Evolutionary conservation across 2,888 invertebrate species (phyloP).

Genomic region (Chrysolina oricalcia): DNA sequence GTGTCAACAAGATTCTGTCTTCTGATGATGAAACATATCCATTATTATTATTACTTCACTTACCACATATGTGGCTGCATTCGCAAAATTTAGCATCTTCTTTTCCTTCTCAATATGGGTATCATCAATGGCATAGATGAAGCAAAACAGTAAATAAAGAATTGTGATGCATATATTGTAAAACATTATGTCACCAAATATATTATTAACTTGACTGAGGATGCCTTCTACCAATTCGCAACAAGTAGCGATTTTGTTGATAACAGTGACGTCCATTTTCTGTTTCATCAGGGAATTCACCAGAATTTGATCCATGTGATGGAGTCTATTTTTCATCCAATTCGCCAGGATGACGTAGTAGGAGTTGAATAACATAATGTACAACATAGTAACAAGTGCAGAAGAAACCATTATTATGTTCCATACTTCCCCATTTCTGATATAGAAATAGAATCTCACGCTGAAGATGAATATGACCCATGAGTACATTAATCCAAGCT

Average conservation of each 20-base stretch:
- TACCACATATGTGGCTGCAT: slow-evolving; percentile 1
- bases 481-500: slow-evolving; percentile 17
- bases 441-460: not conserved
- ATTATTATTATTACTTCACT: not conserved
- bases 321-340: slow-evolving; percentile 38
- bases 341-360: slow-evolving; percentile 30
- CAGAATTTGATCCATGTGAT: slow-evolving; percentile 14
- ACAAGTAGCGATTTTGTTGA: not conserved
- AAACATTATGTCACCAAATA: slow-evolving; percentile 18
- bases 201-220: not conserved
- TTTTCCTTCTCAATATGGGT: not conserved
- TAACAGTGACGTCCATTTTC: not conserved
- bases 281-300: not conserved
- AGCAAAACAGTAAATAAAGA: slow-evolving; percentile 18
- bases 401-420: not conserved
- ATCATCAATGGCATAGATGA: slow-evolving; percentile 16
- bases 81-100: slow-evolving; percentile 8
- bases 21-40: not conserved
- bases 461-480: not conserved
- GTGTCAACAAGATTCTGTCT: no score
- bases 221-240: slow-evolving; percentile 10
- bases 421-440: not conserved
- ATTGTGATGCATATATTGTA: slow-evolving; percentile 14
- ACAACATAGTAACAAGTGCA: not conserved
- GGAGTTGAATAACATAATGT: slow-evolving; percentile 22